Conservation (phyloP, 2,797 vertebrate species). For the Microctenopoma lineatum region DNA sequence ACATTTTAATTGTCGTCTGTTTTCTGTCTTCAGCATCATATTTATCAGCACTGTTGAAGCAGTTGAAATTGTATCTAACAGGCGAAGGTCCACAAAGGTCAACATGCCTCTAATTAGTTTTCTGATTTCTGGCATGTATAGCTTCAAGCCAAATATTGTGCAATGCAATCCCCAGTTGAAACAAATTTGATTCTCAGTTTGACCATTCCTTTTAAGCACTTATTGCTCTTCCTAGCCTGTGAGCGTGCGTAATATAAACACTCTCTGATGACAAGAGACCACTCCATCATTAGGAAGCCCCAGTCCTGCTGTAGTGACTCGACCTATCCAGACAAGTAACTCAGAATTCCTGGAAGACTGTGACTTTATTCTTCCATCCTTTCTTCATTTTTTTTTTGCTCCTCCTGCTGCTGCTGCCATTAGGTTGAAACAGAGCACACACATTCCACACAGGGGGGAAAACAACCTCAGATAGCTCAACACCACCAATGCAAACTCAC, state of each 20-base stretch:
- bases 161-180: conserved; percentile 18
- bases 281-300: conserved; percentile 56
- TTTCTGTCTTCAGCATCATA: conserved; percentile 28
- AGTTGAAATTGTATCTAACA: conserved; percentile 28
- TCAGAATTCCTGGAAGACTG: conserved; percentile 68
- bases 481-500: conserved; percentile 53
- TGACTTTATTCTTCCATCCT: conserved; percentile 9
- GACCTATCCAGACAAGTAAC: conserved; percentile 49
- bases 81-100: conserved; percentile 21
- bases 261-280: conserved; percentile 65
- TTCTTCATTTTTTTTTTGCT: conserved; percentile 5
- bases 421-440: conserved; percentile 68
- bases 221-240: conserved; percentile 40
- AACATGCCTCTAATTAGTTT: conserved; percentile 44
- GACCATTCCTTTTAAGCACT: conserved; percentile 46
- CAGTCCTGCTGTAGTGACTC: conserved; percentile 52
- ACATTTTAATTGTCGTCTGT: conserved; percentile 14
- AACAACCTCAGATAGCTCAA: conserved; percentile 68
- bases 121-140: conserved; percentile 33
- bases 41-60: conserved; percentile 43
- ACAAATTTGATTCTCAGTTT: conserved; percentile 46
- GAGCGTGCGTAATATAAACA: conserved; percentile 72
- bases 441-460: conserved; percentile 68
- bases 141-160: conserved; percentile 38
- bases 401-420: conserved; percentile 52